phyloP scores from a whole-genome alignment of 2,888 invertebrate species.

The Gnatocerus cornutus region DNA sequence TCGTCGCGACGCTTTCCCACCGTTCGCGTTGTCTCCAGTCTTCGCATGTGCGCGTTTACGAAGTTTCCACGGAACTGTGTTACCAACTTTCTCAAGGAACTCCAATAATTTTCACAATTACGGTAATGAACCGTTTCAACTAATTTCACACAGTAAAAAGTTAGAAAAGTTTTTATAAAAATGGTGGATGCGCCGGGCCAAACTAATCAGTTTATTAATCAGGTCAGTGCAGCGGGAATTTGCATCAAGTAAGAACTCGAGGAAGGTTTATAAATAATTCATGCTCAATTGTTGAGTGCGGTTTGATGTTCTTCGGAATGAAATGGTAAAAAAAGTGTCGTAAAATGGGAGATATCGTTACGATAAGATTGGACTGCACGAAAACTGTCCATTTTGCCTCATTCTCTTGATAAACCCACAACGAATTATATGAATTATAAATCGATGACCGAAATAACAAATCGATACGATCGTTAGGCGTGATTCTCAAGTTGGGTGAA shows the following conservation, averaged over 20 bases:
- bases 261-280: constrained; percentile 19
- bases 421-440: constrained; percentile 22
- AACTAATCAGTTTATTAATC: not conserved
- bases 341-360: constrained; percentile 1
- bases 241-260: not conserved
- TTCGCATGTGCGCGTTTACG: constrained; percentile 40
- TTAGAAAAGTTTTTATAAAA: constrained; percentile 8
- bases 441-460: constrained; percentile 30
- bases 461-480: constrained; percentile 5
- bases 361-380: constrained; percentile 12
- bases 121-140: not conserved
- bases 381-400: constrained; percentile 14
- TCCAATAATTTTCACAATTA: not conserved
- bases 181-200: constrained; percentile 44
- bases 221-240: constrained; percentile 8
- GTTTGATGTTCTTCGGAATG: constrained; percentile 19
- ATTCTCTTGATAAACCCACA: constrained; percentile 4
- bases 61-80: constrained; percentile 16
- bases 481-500: not conserved
- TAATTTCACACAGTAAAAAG: not conserved
- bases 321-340: constrained; percentile 5
- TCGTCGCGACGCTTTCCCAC: constrained; percentile 55
- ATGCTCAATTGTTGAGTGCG: constrained; percentile 22
- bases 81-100: not conserved
- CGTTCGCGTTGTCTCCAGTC: constrained; percentile 28